Evolutionary conservation across 1,140 invertebrate genomes (phyloP), one percentile per base, ranked within the genome.

Genomic region (Colletes latitarsis): DNA sequence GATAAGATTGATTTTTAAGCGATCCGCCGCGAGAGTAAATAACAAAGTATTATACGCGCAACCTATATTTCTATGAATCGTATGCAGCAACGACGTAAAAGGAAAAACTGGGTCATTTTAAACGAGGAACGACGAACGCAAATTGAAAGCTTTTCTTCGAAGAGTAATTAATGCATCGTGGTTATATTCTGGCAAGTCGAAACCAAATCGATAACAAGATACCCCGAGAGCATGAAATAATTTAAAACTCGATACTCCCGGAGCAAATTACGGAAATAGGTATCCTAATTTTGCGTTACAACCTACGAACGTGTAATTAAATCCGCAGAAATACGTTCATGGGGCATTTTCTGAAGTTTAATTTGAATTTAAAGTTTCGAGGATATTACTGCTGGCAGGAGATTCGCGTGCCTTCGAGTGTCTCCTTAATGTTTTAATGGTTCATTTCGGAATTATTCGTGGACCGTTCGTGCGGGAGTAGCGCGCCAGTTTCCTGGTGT

Each of bases 281-380:
- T 12, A 53, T 41, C 43, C 30, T 21, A 78, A 64, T 78, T 72
- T 55, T 30, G 1, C 19, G 46, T 78, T 58, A 49, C 58, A 15
- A 10, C 10, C 6, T 3, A 1, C 17, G 41, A 78, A 52, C 17
- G 49, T 12, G 43, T 30, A 21, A 78, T 78, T 71, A 43, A n/a
- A 73, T 14, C 46, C 15, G 14, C 10, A 14, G 43, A 19, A n/a
- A 43, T 4, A 14, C 57, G 17, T 52, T 41, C 19, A 15, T 41
- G 12, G 2, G 43, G 55, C 66, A 49, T 79, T 73, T 55, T 39
- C 19, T 4, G 19, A 73, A 73, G 58, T 73, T 57, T 66, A 64
- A 79, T 79, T 64, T 73, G 21, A 79, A 79, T 73, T 64, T 73
- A 79, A 64, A 73, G 39, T 73, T 64, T 79, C 49, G 60, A 57